A percentile compares a stretch with the other conserved stretches of the same genome.
phyloP scores from a whole-genome alignment of 2,888 invertebrate species.

The Micropterix aruncella region DNA sequence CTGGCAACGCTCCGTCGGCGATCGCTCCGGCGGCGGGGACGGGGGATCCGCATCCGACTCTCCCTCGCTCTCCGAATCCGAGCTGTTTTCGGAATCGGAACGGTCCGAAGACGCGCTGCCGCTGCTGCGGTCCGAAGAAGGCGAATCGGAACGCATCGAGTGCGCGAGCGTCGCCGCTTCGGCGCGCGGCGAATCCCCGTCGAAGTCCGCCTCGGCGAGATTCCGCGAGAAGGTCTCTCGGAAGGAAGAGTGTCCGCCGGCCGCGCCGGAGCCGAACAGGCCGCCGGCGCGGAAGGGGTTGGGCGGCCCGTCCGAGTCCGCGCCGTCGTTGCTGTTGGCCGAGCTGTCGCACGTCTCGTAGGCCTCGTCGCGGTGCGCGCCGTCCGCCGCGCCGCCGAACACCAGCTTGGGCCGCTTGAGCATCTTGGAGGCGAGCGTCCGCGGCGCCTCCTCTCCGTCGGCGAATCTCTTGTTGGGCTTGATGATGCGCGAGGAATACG shows the following conservation, averaged over 20 bases:
- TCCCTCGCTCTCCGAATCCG: conserved; percentile 23
- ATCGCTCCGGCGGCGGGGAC: conserved; percentile 22
- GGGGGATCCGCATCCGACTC: conserved; percentile 22
- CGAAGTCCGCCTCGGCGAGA: not conserved
- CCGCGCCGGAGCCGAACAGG: conserved; percentile 9
- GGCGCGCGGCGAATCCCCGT: too few species aligned
- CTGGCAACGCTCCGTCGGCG: conserved; percentile 25
- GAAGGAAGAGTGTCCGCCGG: conserved; percentile 7
- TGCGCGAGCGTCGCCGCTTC: conserved; percentile 2
- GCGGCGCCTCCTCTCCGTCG: conserved; percentile 43
- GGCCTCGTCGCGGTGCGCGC: conserved; percentile 22
- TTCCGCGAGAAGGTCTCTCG: conserved; percentile 10
- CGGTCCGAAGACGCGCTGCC: conserved; percentile 8
- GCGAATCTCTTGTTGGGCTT: conserved; percentile 79
- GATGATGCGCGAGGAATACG: conserved; percentile 73
- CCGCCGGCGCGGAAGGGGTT: conserved; percentile 29
- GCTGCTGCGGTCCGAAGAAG: conserved; percentile 11
- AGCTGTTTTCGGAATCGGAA: conserved; percentile 10
- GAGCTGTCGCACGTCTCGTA: conserved; percentile 16
- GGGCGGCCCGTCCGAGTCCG: conserved; percentile 21
- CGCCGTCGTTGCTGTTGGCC: conserved; percentile 18
- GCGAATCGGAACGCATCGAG: conserved; percentile 9
- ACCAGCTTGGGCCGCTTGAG: conserved; percentile 35
- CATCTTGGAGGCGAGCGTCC: conserved; percentile 23
- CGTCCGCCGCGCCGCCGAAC: conserved; percentile 30